These are phyloP conservation scores for Astyanax mexicanus DNA, from an alignment of 2,797 vertebrate genomes.

Conservation along the genomic window DNA sequence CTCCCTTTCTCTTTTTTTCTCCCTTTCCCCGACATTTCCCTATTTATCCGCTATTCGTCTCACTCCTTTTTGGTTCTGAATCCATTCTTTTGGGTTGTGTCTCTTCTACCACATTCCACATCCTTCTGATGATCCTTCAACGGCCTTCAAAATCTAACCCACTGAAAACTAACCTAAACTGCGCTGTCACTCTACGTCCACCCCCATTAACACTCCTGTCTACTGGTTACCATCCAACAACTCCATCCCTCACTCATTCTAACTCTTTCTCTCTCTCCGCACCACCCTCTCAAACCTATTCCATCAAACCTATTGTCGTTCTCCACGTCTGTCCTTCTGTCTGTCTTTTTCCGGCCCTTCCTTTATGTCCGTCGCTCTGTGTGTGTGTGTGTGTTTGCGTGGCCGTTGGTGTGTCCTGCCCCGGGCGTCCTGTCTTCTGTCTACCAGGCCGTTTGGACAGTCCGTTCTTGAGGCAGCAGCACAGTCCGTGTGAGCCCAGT, in stretches of 20 bases:
- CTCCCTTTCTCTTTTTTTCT: slow-evolving; percentile 45
- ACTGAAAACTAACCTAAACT: slow-evolving; percentile 11
- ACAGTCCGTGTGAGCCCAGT: slow-evolving; percentile 86
- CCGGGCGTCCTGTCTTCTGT: slow-evolving; percentile 75
- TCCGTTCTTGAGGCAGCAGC: slow-evolving; percentile 97
- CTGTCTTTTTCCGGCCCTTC: slow-evolving; percentile 25
- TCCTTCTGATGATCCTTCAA: slow-evolving; percentile 30
- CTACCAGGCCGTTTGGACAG: slow-evolving; percentile 96
- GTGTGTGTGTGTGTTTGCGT: slow-evolving; percentile 55
- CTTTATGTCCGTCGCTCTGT: slow-evolving; percentile 65
- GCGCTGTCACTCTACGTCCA: slow-evolving; percentile 18
- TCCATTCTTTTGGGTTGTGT: slow-evolving; percentile 40
- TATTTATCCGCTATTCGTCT: slow-evolving; percentile 45
- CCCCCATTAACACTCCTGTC: slow-evolving; percentile 18
- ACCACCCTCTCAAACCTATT: too few species aligned
- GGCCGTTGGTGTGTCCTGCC: slow-evolving; percentile 63
- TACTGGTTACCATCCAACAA: slow-evolving; percentile 26
- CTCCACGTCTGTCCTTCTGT: background rate
- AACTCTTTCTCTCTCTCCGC: slow-evolving; percentile 27
- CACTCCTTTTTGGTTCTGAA: slow-evolving; percentile 10
- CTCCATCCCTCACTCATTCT: slow-evolving; percentile 39
- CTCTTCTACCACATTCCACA: slow-evolving; percentile 18
- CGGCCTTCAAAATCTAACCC: slow-evolving; percentile 4
- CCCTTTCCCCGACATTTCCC: slow-evolving; percentile 18
- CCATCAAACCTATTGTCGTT: background rate